Conservation (phyloP, 2,888 invertebrate species). For the Polyploca ridens region DNA sequence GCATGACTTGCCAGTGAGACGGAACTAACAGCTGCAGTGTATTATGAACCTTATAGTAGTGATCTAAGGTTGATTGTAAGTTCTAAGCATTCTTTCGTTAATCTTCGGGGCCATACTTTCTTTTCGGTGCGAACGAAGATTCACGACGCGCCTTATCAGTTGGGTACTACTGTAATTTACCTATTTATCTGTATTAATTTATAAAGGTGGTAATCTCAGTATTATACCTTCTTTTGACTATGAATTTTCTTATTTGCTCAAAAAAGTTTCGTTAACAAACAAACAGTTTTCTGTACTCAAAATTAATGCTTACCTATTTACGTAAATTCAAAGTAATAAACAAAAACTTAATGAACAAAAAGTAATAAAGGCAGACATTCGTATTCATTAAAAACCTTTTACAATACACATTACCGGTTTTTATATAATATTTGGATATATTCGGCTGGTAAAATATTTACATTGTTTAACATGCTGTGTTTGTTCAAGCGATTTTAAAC, state of each 20-base stretch:
- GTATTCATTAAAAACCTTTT: constrained; percentile 9
- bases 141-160: no score
- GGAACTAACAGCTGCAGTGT: no score
- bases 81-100: no score
- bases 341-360: constrained; percentile 6
- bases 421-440: not conserved
- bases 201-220: not conserved
- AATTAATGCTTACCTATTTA: not conserved
- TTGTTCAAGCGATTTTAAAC: not conserved
- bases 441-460: constrained; percentile 4
- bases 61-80: no score
- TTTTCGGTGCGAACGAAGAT: no score
- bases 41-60: no score
- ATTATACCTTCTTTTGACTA: not conserved
- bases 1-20: no score
- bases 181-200: not conserved
- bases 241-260: not conserved
- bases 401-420: constrained; percentile 1
- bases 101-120: no score
- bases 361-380: not conserved
- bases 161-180: no score
- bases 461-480: not conserved
- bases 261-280: no score
- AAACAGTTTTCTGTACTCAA: not conserved
- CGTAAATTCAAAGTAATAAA: not conserved